Percentiles rank a stretch among this genome's conserved stretches.
Conservation (phyloP, 2,888 invertebrate genomes). For the Orthosia gothica region DNA sequence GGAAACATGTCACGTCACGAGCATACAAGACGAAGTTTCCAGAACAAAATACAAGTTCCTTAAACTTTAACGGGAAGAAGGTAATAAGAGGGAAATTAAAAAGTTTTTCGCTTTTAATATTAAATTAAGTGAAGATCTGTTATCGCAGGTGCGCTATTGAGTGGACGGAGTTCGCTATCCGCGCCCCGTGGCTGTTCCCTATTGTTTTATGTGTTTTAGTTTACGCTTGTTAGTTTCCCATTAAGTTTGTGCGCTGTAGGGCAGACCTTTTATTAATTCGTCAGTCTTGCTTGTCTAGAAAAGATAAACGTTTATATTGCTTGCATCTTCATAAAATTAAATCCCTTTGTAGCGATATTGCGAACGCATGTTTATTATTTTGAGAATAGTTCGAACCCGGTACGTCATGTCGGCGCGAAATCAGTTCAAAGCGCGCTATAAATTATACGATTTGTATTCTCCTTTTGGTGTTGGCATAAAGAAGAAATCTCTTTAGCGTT, state of each 20-base stretch:
- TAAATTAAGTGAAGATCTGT: slow-evolving; percentile 78
- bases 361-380: slow-evolving; percentile 74
- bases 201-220: slow-evolving; percentile 84
- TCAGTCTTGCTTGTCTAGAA: slow-evolving; percentile 75
- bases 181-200: slow-evolving; percentile 70
- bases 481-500: slow-evolving; percentile 80
- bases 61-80: slow-evolving; percentile 78
- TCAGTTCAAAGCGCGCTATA: slow-evolving; percentile 84
- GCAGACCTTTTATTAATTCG: slow-evolving; percentile 80
- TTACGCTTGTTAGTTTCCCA: slow-evolving; percentile 86
- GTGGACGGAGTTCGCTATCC: slow-evolving; percentile 65
- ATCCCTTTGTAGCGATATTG: slow-evolving; percentile 72
- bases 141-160: slow-evolving; percentile 81
- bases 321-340: slow-evolving; percentile 79
- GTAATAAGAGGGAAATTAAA: slow-evolving; percentile 85
- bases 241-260: slow-evolving; percentile 79
- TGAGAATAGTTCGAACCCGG: slow-evolving; percentile 74
- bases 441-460: slow-evolving; percentile 79
- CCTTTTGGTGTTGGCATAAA: slow-evolving; percentile 78
- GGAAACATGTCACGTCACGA: slow-evolving; percentile 86
- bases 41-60: slow-evolving; percentile 85
- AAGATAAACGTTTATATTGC: slow-evolving; percentile 71
- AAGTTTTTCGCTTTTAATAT: slow-evolving; percentile 85
- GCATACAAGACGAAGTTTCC: slow-evolving; percentile 85
- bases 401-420: slow-evolving; percentile 72